Base-by-base conservation (phyloP, 2,888 invertebrate species). In the Drosophila borborema region DNA sequence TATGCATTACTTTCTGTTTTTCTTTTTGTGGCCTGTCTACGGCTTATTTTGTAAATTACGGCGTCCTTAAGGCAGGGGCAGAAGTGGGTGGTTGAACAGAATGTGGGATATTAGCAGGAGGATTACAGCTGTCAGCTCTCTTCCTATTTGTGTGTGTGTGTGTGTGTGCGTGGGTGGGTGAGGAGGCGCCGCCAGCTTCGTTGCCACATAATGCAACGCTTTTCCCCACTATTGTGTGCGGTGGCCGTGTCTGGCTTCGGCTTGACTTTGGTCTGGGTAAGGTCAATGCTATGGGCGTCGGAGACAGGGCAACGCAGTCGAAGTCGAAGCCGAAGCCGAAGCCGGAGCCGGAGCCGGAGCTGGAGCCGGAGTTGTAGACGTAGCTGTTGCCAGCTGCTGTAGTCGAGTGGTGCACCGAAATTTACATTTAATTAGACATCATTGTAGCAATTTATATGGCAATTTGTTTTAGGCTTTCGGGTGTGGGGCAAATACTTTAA, bases 341-440 rank as follows among this genome's bases (percentile, higher is more conserved):
- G 63, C 23, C 34, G 58, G 3, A n/a, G n/a, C 3, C 1, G 41
- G 2, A n/a, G 41, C n/a, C 8, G 8, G 3, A n/a, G n/a, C 3
- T 3, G 41, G 2, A n/a, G 41, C n/a, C 8, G 8, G 41, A 41
- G 9, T n/a, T 3, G 53, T 3, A 20, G 14, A 23, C 46, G n/a
- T 9, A 8, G 48, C 48, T n/a, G 48, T n/a, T 51, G 51, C 34
- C 34, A 18, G 18, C 51, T 18, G 62, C 51, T 51, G 62, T 65
- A 16, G 53, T 69, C 43, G 74, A 61, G 63, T 64, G 72, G 54
- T 46, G 59, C 51, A 54, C 62, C 65, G 60, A 82, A 83, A 86
- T 86, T 83, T 83, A 78, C 87, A 83, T 89, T 89, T 89, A 84
- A 84, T 84, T 86, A 84, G 78, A 75, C 72, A 83, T 83, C 86